phyloP scores from a whole-genome alignment of 1,140 invertebrate genomes.

The Drosophila tani region DNA sequence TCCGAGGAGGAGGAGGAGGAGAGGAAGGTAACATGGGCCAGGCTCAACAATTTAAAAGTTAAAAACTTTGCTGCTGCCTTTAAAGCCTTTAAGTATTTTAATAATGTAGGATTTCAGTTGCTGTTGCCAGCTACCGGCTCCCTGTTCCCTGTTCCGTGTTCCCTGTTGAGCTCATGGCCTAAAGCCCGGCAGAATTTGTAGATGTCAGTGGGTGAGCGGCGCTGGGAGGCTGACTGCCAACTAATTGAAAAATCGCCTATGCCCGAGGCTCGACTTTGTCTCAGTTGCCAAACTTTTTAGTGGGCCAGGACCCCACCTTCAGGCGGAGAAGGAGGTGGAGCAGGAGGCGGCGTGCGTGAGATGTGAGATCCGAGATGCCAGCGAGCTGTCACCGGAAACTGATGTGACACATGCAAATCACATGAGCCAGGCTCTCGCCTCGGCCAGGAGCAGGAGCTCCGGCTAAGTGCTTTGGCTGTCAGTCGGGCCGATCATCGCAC shows the following conservation, averaged over 20 bases:
- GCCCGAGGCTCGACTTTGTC: conserved; percentile 46
- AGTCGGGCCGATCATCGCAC: conserved; percentile 29
- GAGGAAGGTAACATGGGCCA: conserved; percentile 36
- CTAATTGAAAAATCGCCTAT: conserved; percentile 81
- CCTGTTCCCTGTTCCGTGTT: neutral
- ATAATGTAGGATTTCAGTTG: conserved; percentile 78
- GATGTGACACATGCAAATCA: conserved; percentile 79
- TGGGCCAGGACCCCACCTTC: neutral
- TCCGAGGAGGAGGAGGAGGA: neutral
- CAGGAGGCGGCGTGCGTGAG: neutral
- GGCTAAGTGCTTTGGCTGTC: conserved; percentile 47
- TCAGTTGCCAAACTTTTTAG: conserved; percentile 21
- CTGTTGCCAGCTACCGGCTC: conserved; percentile 32
- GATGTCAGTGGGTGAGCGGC: conserved; percentile 35
- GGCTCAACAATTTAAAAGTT: conserved; percentile 74
- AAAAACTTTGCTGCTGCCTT: conserved; percentile 71
- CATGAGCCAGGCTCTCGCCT: conserved; percentile 32
- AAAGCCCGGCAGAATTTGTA: conserved; percentile 72
- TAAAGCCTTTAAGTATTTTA: conserved; percentile 84
- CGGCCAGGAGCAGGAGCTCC: conserved; percentile 1
- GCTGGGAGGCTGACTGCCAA: conserved; percentile 33
- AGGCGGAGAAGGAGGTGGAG: conserved; percentile 4
- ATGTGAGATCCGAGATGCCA: conserved; percentile 13
- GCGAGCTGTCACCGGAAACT: conserved; percentile 57
- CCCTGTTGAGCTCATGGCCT: conserved; percentile 29